Evolutionary conservation across 2,888 invertebrate species (phyloP), one percentile per base, ranked within the genome.

Genomic region (Itoplectis maculator): DNA sequence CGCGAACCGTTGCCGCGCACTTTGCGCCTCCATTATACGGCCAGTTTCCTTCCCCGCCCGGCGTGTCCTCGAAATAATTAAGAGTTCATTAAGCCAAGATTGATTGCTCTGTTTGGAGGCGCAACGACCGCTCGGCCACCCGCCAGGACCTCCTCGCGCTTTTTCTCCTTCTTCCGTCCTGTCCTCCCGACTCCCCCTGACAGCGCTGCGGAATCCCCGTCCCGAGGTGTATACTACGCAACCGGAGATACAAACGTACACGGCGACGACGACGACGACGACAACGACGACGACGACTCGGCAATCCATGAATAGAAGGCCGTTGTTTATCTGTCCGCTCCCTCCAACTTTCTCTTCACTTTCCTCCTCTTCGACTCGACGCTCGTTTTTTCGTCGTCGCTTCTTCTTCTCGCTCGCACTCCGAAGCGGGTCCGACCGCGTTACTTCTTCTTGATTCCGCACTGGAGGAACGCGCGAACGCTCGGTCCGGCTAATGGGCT

Each of bases 31-130:
- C 90, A 91, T 92, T 92, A 91, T 91, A 92, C 90, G 92, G 91
- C 86, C 91, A 91, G 90, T 92, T 92, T 91, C 90, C 89, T 89
- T 87, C 86, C 85, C 81, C 75, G 84, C 84, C 86, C 84, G 85
- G 86, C 86, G 83, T 89, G 88, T 92, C 92, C 90, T 91, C 92
- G 89, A 92, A 92, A 92, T 92, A 92, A 92, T 92, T 91, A 92
- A 92, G 91, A 91, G 92, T 92, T 92, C 92, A 92, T 92, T 91
- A 92, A 91, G 90, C 87, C 87, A 89, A 91, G 91, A 92, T 92
- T 91, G 92, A 92, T 92, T 87, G 91, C 90, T 85, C 88, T 90
- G 91, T 91, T 91, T 90, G 89, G 88, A 91, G 85, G 79, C 85
- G 82, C 85, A 81, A 83, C 81, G 83, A 76, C 75, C 82, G 66